Percentiles rank a stretch among this genome's conserved stretches.
Conservation (phyloP, 1,140 invertebrate species). For the Tenebrio molitor region DNA sequence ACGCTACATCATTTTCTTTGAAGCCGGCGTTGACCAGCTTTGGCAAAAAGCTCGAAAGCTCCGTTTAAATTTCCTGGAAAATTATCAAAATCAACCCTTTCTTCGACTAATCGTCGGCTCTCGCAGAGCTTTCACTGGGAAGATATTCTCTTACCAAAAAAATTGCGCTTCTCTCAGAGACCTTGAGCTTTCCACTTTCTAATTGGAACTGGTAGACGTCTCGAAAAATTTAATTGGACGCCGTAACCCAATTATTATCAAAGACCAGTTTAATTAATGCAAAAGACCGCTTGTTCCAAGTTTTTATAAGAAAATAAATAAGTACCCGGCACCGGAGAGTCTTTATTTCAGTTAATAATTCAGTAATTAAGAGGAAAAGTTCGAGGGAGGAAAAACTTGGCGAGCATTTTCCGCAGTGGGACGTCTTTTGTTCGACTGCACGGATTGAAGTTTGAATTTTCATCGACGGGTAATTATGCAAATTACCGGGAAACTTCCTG, state of each 20-base stretch:
- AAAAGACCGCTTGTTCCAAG: neutral
- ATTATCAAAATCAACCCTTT: too few relatives aligned
- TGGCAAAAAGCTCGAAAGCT: too few relatives aligned
- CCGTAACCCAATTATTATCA: constrained; percentile 9
- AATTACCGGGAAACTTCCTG: constrained; percentile 20
- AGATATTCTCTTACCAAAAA: too few relatives aligned
- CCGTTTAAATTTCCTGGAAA: too few relatives aligned
- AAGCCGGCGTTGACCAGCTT: too few relatives aligned
- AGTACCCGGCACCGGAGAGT: neutral
- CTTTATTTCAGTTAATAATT: constrained; percentile 20
- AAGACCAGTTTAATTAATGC: constrained; percentile 25
- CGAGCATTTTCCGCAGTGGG: neutral
- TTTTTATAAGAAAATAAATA: constrained; percentile 23
- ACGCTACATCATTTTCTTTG: too few relatives aligned
- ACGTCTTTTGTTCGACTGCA: neutral
- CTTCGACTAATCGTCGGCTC: too few relatives aligned
- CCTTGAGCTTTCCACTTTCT: too few relatives aligned
- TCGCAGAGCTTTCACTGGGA: too few relatives aligned
- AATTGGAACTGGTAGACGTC: neutral
- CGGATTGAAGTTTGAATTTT: constrained; percentile 31
- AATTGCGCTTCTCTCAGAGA: too few relatives aligned
- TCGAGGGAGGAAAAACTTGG: neutral
- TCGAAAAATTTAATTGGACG: constrained; percentile 19
- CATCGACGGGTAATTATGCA: constrained; percentile 31
- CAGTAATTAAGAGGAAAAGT: constrained; percentile 5